Evolutionary conservation across 2,113 vertebrate genomes (phyloP), one percentile per base, ranked within the genome.

Genomic region (Paracanthobrama guichenoti): DNA sequence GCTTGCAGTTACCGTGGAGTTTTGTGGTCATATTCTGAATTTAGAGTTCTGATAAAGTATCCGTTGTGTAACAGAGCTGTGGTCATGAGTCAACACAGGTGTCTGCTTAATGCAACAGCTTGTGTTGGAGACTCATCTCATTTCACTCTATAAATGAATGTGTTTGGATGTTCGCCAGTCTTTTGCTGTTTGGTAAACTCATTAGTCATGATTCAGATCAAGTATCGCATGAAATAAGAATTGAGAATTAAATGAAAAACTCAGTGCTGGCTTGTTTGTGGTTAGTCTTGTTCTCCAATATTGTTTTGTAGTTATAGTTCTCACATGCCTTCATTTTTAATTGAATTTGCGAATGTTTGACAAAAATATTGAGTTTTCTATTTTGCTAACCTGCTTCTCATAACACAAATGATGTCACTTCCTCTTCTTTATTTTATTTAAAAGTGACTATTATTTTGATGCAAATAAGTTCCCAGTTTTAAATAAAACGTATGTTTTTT

Each of bases 51-150:
- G 69, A 73, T 73, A 46, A 73, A 46, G 39, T 72, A 72, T 72
- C 26, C 11, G 74, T 55, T 22, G 57, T 77, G 28, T 77, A 77
- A 35, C 18, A 22, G 50, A 77, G 28, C 50, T 77, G 74, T 22
- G 53, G 50, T 55, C 28, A 22, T 39, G 75, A 77, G 50, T 77
- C 53, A 77, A 77, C 53, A n/a, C 73, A 55, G 73, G 48, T 55
- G 26, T 75, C 73, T 35, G 26, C 18, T 75, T 35, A 55, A 50
- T 75, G 50, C 16, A 18, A 75, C 26, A 55, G 46, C 26, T 50
- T 12, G 72, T 26, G 24, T 39, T 69, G 35, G 16, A 11, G 39
- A 72, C 69, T n/a, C 69, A 6, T 35, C 48, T 77, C 50, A 57
- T 10, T 74, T 74, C 42, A 48, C 44, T 28, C n/a, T 26, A 50